These are phyloP conservation scores for Desmophyllum pertusum DNA, from an alignment of 92 coral and sea anemone species.

Conservation along the genomic window DNA sequence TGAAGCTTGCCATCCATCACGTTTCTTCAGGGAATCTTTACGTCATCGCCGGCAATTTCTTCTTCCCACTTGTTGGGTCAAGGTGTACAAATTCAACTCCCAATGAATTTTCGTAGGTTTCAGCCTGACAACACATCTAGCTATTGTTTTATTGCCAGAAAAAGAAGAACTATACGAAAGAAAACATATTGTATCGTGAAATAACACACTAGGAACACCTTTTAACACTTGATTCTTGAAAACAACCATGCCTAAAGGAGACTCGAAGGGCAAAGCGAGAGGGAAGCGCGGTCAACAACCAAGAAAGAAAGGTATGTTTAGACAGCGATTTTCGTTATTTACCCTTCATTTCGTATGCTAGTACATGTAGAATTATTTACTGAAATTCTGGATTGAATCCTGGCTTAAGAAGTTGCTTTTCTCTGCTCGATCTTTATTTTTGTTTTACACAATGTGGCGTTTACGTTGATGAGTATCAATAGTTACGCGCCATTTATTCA, in stretches of 20 bases:
- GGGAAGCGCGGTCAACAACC: slow-evolving; percentile 72
- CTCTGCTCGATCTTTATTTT: slow-evolving; percentile 25
- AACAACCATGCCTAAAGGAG: slow-evolving; percentile 77
- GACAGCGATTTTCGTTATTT: neutral
- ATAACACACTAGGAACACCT: slow-evolving; percentile 50
- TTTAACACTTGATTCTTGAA: slow-evolving; percentile 31
- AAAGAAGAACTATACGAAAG: slow-evolving; percentile 93
- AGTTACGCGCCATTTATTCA: slow-evolving; percentile 32
- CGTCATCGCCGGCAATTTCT: slow-evolving; percentile 63
- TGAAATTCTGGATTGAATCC: neutral
- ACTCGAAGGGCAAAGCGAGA: slow-evolving; percentile 69
- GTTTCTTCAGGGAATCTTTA: slow-evolving; percentile 42
- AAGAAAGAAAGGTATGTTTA: slow-evolving; percentile 68
- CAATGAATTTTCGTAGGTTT: slow-evolving; percentile 83
- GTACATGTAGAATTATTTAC: neutral
- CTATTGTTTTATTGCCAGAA: slow-evolving; percentile 73
- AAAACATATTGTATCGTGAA: slow-evolving; percentile 78
- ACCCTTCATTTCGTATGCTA: neutral
- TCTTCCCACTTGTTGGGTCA: slow-evolving; percentile 99
- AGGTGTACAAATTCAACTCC: slow-evolving; percentile 63
- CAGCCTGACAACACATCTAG: slow-evolving; percentile 60
- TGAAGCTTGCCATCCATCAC: slow-evolving; percentile 35
- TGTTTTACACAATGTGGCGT: slow-evolving; percentile 2
- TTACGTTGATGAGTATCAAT: neutral
- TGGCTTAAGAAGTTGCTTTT: neutral